phyloP scores from a whole-genome alignment of 2,888 invertebrate genomes.

The Opisthograptis luteolata region DNA sequence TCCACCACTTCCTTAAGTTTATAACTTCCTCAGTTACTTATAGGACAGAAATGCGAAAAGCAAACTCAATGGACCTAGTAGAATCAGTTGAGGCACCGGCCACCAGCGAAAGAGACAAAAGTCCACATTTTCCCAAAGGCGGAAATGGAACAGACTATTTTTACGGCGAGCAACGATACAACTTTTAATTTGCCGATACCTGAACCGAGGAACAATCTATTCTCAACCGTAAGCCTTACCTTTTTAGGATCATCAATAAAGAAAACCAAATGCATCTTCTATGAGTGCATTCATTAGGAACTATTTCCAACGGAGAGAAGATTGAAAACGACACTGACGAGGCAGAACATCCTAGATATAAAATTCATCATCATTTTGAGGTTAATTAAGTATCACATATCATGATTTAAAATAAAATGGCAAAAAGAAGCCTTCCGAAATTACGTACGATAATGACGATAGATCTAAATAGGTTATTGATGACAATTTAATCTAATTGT shows the following conservation, averaged over 20 bases:
- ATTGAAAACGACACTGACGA: constrained; percentile 53
- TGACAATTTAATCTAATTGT: constrained; percentile 31
- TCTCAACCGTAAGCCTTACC: constrained; percentile 57
- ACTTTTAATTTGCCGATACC: constrained; percentile 51
- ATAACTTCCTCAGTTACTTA: constrained; percentile 13
- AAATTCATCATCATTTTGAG: constrained; percentile 25
- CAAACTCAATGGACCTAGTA: constrained; percentile 38
- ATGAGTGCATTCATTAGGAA: constrained; percentile 63
- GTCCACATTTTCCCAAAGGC: constrained; percentile 69
- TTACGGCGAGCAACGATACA: constrained; percentile 59
- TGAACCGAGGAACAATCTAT: constrained; percentile 41
- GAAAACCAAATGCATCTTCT: constrained; percentile 4
- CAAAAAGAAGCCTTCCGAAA: too few relatives aligned
- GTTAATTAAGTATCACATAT: too few relatives aligned
- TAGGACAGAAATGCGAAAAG: constrained; percentile 29
- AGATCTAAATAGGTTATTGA: constrained; percentile 29
- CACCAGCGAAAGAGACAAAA: constrained; percentile 65
- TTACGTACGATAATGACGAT: constrained; percentile 16
- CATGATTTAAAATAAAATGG: too few relatives aligned
- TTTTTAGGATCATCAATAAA: constrained; percentile 23
- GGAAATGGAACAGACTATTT: constrained; percentile 78
- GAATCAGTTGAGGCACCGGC: constrained; percentile 53
- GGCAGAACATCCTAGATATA: constrained; percentile 45
- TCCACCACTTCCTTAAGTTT: constrained; percentile 13
- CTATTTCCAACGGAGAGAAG: constrained; percentile 64